Evolutionary conservation across 2,113 vertebrate species (phyloP), one percentile per base, ranked within the genome.

Genomic region (Aleadryas rufinucha): DNA sequence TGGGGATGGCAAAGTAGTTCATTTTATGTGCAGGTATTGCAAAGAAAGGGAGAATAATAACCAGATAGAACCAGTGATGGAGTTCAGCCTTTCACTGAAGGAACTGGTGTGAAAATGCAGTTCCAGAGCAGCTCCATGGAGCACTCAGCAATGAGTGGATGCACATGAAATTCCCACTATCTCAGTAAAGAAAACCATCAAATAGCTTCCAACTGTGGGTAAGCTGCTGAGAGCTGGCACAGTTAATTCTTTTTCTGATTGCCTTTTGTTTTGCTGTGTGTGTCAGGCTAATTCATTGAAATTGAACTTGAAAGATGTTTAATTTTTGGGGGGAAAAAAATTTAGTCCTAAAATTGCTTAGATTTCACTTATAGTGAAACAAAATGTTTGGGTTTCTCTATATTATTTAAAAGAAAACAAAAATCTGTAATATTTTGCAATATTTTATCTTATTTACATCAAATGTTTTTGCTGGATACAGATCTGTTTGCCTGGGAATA

Each of bases 271-370:
- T 28, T 16, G 2, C 30, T 35, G 11, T 83, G 11, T 52, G 5
- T 74, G 7, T 44, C 78, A 71, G 26, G 2, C 8, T 37, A 56
- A 50, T 84, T 30, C 27, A 72, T 47, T 59, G 35, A 84, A 79
- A 50, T 14, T 0, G 5, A 84, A 11, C 12, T 24, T n/a, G 49
- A 80, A 27, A 49, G 22, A 19, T 11, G 10, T 56, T 70, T 65
- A 31, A 42, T 69, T 69, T 84, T 65, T 3, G 1, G 2, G 11
- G n/a, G n/a, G n/a, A n/a, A 1, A 0, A 21, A 50, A 56, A 14
- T 79, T 69, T 23, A 50, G 17, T 61, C 5, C 39, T 83, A 42
- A 79, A 57, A 9, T 47, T 49, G 22, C 20, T 89, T 77, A 39
- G n/a, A 16, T 65, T 33, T 47, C 4, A 52, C 30, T 87, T 69